Conservation (phyloP, 2,113 vertebrate species). For the Empidonax traillii region DNA sequence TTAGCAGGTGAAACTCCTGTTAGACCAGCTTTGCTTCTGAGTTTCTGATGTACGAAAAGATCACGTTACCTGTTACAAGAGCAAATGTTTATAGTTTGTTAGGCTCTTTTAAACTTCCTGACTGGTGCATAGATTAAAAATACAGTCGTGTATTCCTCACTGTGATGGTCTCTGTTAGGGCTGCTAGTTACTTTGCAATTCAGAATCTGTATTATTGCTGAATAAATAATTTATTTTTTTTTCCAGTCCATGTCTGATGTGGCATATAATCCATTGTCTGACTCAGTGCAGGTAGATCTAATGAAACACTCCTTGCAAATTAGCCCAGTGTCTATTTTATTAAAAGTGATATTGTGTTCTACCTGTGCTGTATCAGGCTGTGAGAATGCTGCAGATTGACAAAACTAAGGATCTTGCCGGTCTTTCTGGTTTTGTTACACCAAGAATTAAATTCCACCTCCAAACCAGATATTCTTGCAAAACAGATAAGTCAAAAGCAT, state of each 20-base stretch:
- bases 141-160: neutral
- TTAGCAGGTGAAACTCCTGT: neutral
- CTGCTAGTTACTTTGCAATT: neutral
- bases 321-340: neutral
- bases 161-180: neutral
- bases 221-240: neutral
- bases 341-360: neutral
- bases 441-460: conserved; percentile 15
- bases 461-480: conserved; percentile 41
- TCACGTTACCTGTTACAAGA: neutral
- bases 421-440: neutral
- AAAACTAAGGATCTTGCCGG: neutral
- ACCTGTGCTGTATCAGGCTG: neutral
- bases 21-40: neutral
- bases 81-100: neutral
- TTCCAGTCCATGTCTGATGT: neutral
- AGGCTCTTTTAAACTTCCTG: neutral
- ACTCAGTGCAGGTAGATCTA: neutral
- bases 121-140: neutral
- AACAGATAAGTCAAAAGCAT: neutral
- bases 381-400: neutral
- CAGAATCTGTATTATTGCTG: neutral
- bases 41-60: neutral
- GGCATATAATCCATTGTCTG: neutral
- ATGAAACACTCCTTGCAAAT: neutral